phyloP scores from a whole-genome alignment of 2,113 vertebrate genomes.

The Dasyurus viverrinus region DNA sequence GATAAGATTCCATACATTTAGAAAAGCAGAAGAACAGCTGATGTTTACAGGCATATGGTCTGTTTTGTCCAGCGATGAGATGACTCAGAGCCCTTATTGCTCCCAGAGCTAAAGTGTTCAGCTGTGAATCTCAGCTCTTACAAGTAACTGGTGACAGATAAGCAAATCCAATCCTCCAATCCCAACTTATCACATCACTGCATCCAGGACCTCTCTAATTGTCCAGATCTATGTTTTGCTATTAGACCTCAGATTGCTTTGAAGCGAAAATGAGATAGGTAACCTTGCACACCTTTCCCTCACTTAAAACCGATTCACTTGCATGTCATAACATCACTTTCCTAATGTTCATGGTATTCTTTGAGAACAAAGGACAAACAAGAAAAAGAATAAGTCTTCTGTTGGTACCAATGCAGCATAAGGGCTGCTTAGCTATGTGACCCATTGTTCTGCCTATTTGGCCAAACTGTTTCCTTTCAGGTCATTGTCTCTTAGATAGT shows the following conservation, averaged over 20 bases:
- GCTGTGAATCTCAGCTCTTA: not conserved
- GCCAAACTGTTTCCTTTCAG: not conserved
- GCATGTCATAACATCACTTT: no score
- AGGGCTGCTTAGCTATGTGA: not conserved
- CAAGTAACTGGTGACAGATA: not conserved
- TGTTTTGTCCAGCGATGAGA: not conserved
- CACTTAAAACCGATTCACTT: no score
- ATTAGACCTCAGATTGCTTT: no score
- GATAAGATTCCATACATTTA: slow-evolving; percentile 24
- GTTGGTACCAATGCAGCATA: not conserved
- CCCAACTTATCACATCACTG: not conserved
- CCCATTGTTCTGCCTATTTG: not conserved
- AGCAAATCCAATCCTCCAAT: not conserved
- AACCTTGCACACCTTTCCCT: no score
- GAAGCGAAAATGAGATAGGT: no score
- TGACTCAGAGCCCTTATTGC: not conserved
- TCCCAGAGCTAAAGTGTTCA: not conserved
- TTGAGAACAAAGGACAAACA: no score
- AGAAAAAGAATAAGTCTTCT: no score
- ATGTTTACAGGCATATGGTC: not conserved
- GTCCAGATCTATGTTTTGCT: no score
- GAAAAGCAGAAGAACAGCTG: slow-evolving; percentile 12
- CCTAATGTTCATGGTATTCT: no score
- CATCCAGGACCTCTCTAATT: no score
- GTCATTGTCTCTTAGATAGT: not conserved